phyloP scores from a whole-genome alignment of 2,888 invertebrate genomes.

The Phasia obesa region DNA sequence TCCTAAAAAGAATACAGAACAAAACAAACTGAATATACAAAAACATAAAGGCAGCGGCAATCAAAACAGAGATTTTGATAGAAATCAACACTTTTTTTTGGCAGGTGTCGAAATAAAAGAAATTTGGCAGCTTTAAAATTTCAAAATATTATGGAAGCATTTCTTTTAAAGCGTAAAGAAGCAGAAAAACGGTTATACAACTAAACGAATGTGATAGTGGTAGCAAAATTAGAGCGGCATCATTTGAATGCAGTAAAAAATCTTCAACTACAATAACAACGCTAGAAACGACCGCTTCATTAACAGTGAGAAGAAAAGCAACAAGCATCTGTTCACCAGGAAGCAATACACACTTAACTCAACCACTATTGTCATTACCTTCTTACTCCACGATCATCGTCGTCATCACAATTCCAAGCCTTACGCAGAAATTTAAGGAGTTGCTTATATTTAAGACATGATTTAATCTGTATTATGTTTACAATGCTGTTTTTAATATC shows the following conservation, averaged over 20 bases:
- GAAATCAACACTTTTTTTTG: constrained; percentile 19
- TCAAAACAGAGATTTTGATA: constrained; percentile 7
- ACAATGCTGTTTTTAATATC: constrained; percentile 79
- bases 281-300: too few species aligned
- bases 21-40: background rate
- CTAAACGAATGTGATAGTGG: constrained; percentile 20
- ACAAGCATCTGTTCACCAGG: background rate
- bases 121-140: constrained; percentile 71
- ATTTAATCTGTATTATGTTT: constrained; percentile 76
- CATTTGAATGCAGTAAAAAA: constrained; percentile 53
- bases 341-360: too few species aligned
- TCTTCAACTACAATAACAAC: too few species aligned
- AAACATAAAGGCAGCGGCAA: background rate
- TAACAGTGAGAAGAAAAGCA: constrained; percentile 54
- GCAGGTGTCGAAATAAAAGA: constrained; percentile 51
- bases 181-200: constrained; percentile 58
- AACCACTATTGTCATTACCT: background rate
- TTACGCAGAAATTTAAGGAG: constrained; percentile 37
- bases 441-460: constrained; percentile 56
- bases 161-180: constrained; percentile 75
- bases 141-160: constrained; percentile 80
- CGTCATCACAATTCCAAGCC: constrained; percentile 4
- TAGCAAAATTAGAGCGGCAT: constrained; percentile 37
- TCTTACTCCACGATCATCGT: background rate
- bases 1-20: constrained; percentile 7